Conservation (phyloP, 2,113 vertebrate genomes). For the Elanus axillaris region DNA sequence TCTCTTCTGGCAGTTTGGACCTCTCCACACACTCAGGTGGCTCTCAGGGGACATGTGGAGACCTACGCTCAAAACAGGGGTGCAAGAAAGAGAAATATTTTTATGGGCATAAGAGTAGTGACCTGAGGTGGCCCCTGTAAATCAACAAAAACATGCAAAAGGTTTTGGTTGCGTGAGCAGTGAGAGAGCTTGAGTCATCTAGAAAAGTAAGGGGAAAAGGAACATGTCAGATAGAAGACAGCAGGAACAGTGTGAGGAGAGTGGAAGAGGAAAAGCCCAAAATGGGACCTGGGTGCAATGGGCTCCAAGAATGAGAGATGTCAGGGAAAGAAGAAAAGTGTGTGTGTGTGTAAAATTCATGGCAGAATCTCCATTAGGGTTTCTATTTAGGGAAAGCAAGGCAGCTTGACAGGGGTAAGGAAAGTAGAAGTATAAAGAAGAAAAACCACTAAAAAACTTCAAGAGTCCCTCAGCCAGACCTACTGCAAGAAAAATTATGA, state of each 20-base stretch:
- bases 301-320: neutral
- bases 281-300: neutral
- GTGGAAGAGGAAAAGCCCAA: neutral
- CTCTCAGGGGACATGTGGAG: neutral
- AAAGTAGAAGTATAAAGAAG: neutral
- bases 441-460: neutral
- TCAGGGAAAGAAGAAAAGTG: neutral
- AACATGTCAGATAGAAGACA: neutral
- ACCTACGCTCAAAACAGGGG: neutral
- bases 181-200: neutral
- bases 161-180: neutral
- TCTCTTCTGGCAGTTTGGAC: neutral
- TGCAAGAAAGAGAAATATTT: neutral
- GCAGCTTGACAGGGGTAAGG: neutral
- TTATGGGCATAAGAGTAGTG: neutral
- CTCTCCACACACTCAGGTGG: neutral
- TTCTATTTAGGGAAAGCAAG: neutral
- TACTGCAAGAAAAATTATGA: neutral
- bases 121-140: constrained; percentile 28
- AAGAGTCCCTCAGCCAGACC: neutral
- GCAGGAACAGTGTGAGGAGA: neutral
- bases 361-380: neutral
- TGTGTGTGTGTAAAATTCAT: neutral
- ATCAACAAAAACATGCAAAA: constrained; percentile 17
- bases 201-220: neutral